Evolutionary conservation across 2,113 vertebrate species (phyloP).

Genomic region (Chamaea fasciata): DNA sequence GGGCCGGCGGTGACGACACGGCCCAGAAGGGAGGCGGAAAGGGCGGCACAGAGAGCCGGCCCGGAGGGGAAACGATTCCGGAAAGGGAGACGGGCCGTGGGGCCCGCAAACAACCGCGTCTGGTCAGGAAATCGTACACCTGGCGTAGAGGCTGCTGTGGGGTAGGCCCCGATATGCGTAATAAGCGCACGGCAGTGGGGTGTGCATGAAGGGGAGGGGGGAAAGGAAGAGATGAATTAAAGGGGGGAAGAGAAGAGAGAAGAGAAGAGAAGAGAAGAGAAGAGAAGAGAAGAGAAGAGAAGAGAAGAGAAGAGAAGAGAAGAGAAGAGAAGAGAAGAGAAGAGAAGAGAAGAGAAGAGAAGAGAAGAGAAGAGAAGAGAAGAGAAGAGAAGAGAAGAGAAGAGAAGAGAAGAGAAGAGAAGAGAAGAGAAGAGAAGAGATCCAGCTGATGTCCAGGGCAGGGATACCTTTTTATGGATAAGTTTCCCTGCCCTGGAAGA

Average conservation of each 20-base stretch:
- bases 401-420: too few species aligned
- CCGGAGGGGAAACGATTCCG: accelerated
- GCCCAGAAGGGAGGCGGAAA: background rate
- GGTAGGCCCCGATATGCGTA: too few species aligned
- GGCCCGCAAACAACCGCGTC: accelerated
- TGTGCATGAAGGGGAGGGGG: background rate
- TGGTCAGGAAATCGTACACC: accelerated
- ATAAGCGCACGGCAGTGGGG: background rate
- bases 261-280: accelerated
- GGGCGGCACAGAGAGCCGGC: accelerated
- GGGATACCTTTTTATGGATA: background rate
- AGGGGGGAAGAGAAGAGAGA: too few species aligned
- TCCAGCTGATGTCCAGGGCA: background rate
- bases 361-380: too few species aligned
- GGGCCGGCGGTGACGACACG: background rate
- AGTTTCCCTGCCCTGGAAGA: background rate
- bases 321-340: too few species aligned
- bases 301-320: too few species aligned
- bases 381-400: too few species aligned
- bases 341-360: too few species aligned
- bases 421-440: accelerated
- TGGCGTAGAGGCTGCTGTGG: accelerated
- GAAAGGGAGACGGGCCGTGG: accelerated
- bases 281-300: too few species aligned
- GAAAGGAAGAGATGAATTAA: background rate